Percentiles rank a stretch among this genome's conserved stretches.
phyloP scores from a whole-genome alignment of 2,797 vertebrate genomes.

The Podarcis siculus region DNA sequence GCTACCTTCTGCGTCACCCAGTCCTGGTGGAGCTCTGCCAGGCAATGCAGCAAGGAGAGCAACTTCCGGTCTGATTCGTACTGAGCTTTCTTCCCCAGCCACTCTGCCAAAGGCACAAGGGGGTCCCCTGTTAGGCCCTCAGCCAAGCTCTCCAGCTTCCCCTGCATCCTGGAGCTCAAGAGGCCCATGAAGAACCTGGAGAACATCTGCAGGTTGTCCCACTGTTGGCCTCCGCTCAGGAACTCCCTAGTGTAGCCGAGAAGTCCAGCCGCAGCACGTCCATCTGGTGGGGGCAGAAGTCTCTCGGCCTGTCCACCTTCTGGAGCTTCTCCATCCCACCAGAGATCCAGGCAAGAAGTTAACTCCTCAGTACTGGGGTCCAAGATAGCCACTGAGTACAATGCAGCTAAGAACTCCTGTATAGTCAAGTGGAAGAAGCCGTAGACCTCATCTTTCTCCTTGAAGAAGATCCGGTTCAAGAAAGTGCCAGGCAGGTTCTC shows the following conservation, averaged over 20 bases:
- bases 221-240: conserved; percentile 34
- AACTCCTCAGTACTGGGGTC: conserved; percentile 50
- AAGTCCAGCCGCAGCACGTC: neutral
- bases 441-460: conserved; percentile 72
- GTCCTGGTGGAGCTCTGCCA: conserved; percentile 76
- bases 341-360: conserved; percentile 73
- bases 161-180: conserved; percentile 64
- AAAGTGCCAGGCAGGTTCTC: conserved; percentile 71
- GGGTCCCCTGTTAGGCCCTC: conserved; percentile 31
- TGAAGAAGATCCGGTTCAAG: conserved; percentile 72
- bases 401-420: conserved; percentile 77
- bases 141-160: conserved; percentile 70
- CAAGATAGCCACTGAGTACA: conserved; percentile 68
- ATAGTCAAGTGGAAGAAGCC: conserved; percentile 80
- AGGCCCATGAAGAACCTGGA: conserved; percentile 79
- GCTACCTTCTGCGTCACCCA: conserved; percentile 64
- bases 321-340: conserved; percentile 72
- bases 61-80: conserved; percentile 63
- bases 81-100: conserved; percentile 72
- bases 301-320: neutral
- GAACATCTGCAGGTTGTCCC: conserved; percentile 79
- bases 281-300: neutral
- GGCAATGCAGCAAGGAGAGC: conserved; percentile 78
- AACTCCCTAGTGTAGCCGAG: conserved; percentile 52
- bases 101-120: conserved; percentile 59